Conservation (phyloP, 2,888 invertebrate species). For the Cerceris ruficornis region DNA sequence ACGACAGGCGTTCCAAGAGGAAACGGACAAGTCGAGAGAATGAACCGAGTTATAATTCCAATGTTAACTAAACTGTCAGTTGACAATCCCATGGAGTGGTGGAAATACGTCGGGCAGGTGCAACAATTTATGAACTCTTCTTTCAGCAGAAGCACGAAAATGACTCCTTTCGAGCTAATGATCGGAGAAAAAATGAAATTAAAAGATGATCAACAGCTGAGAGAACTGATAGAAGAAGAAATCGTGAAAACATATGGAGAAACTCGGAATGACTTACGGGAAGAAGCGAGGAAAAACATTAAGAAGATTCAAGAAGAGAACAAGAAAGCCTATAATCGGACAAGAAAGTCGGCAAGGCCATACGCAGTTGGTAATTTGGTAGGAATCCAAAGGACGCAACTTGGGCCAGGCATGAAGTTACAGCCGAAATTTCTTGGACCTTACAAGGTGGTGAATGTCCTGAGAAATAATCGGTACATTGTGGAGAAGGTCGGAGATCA, state of each 20-base stretch:
- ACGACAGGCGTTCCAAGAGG: slow-evolving; percentile 31
- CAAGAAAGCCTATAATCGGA: slow-evolving; percentile 36
- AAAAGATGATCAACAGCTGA: slow-evolving; percentile 49
- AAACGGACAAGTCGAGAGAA: not conserved
- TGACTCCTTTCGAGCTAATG: slow-evolving; percentile 21
- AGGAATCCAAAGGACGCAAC: slow-evolving; percentile 75
- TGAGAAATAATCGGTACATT: slow-evolving; percentile 71
- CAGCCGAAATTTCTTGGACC: slow-evolving; percentile 74
- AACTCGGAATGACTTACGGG: slow-evolving; percentile 32
- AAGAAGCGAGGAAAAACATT: slow-evolving; percentile 50
- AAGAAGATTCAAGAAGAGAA: slow-evolving; percentile 56
- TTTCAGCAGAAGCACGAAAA: slow-evolving; percentile 56
- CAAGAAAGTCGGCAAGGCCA: slow-evolving; percentile 40
- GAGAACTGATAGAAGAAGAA: slow-evolving; percentile 56
- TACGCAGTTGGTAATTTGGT: slow-evolving; percentile 67
- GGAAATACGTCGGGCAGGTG: slow-evolving; percentile 36
- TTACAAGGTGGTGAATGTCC: slow-evolving; percentile 63
- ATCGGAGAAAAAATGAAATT: slow-evolving; percentile 41
- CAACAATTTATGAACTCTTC: slow-evolving; percentile 67
- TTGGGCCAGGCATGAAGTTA: slow-evolving; percentile 74
- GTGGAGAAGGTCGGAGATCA: slow-evolving; percentile 68
- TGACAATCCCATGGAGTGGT: slow-evolving; percentile 25
- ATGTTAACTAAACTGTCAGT: slow-evolving; percentile 50
- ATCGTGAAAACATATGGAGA: slow-evolving; percentile 25
- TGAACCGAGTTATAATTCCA: slow-evolving; percentile 24